Evolutionary conservation across 1,140 invertebrate genomes (phyloP).

Genomic region (Drosophila neocordata): DNA sequence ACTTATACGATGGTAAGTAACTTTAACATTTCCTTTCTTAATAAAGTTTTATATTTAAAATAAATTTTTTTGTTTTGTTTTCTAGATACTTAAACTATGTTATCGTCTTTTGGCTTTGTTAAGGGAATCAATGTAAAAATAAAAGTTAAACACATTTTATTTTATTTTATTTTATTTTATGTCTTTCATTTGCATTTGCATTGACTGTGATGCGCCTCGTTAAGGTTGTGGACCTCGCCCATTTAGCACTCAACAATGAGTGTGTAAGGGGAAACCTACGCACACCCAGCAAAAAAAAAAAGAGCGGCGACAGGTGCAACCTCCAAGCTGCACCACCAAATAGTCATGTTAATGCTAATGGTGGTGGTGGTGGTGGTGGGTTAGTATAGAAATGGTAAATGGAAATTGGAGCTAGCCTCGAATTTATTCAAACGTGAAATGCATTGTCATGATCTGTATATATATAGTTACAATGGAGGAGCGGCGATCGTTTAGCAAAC

Average conservation of each 20-base stretch:
- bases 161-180: slow-evolving; percentile 13
- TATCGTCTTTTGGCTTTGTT: slow-evolving; percentile 56
- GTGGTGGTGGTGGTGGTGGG: slow-evolving; percentile 42
- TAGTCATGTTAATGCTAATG: too few relatives aligned
- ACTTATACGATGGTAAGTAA: slow-evolving; percentile 64
- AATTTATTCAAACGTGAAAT: slow-evolving; percentile 77
- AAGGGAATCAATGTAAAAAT: slow-evolving; percentile 56
- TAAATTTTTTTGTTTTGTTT: background rate
- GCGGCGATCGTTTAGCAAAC: slow-evolving; percentile 57
- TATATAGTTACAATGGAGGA: slow-evolving; percentile 34
- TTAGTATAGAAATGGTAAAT: slow-evolving; percentile 3
- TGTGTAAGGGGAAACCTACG: slow-evolving; percentile 33
- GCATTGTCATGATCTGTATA: slow-evolving; percentile 60
- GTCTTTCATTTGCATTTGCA: slow-evolving; percentile 35
- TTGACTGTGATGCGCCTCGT: slow-evolving; percentile 42
- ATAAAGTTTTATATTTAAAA: background rate
- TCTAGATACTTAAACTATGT: slow-evolving; percentile 59
- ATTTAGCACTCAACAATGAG: slow-evolving; percentile 51
- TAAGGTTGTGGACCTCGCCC: slow-evolving; percentile 59
- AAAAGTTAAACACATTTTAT: slow-evolving; percentile 38
- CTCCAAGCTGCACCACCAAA: slow-evolving; percentile 36
- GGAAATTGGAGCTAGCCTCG: slow-evolving; percentile 61
- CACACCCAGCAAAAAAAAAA: slow-evolving; percentile 48
- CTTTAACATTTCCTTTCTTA: too few relatives aligned
- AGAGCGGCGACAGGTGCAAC: slow-evolving; percentile 62